phyloP scores from a whole-genome alignment of 2,888 invertebrate genomes.

The Diplolepis rosae region DNA sequence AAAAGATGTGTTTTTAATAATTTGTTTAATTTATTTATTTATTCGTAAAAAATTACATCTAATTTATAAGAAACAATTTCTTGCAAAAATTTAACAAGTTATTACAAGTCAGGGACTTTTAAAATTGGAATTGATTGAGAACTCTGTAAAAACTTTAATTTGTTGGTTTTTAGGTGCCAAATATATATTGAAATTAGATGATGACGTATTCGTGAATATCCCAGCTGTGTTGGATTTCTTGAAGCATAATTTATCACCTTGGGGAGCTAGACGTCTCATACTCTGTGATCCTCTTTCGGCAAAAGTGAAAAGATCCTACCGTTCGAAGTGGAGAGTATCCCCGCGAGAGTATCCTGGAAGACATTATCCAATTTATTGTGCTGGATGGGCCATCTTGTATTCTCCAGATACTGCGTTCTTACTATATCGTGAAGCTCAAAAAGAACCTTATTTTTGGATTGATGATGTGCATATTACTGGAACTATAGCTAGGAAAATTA shows the following conservation, averaged over 20 bases:
- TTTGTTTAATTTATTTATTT: no score
- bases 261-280: conserved; percentile 79
- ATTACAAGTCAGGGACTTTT: no score
- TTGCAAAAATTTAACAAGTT: no score
- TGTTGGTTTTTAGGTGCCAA: conserved; percentile 63
- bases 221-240: conserved; percentile 73
- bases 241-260: conserved; percentile 76
- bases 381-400: conserved; percentile 83
- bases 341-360: conserved; percentile 79
- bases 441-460: conserved; percentile 85
- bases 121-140: background rate
- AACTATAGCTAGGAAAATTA: conserved; percentile 76
- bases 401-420: conserved; percentile 79
- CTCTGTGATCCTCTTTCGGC: conserved; percentile 78
- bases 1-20: no score
- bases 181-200: conserved; percentile 75
- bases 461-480: conserved; percentile 89
- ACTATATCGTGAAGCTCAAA: conserved; percentile 78
- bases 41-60: no score
- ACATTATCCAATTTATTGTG: conserved; percentile 85
- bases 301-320: conserved; percentile 78
- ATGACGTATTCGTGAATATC: conserved; percentile 74
- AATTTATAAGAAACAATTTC: no score
- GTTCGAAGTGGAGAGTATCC: conserved; percentile 87
- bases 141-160: background rate